Evolutionary conservation across 2,797 vertebrate genomes (phyloP), one percentile per base, ranked within the genome.

Genomic region (Epinephelus coioides): DNA sequence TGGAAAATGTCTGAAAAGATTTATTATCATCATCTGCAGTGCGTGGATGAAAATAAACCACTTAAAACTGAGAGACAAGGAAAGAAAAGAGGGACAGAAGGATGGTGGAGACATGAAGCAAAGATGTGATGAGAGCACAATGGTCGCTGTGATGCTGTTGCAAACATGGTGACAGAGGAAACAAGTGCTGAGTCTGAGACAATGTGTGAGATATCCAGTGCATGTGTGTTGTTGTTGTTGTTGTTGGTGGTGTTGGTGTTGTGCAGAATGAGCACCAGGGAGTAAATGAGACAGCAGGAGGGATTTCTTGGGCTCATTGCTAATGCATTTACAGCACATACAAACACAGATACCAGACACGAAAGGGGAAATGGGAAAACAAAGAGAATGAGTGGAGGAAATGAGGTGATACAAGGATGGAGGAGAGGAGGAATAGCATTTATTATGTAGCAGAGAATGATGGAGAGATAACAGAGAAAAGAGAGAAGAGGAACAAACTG

Each of bases 361-460:
- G 15, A 50, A 47, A 40, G 62, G 65, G 90, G 90, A 91, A 93
- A 90, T 84, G 83, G 82, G 56, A 18, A 67, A 68, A 49, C 47
- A 47, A 25, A 43, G 79, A 62, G 88, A 85, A 89, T 76, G 76
- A 90, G 74, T 0, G 30, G 74, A 88, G 89, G 92, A 93, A 92
- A 92, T 87, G 86, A 91, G 86, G 57, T 34, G 69, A 71, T 64
- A 47, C 12, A 10, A 15, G 67, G 17, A 76, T 18, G 61, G 19
- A 3, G 46, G 27, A 14, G 68, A 38, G 56, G 57, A 15, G 50
- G 78, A 71, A 77, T 38, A 70, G 64, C 9, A 57, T 72, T 91
- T 57, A 78, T 90, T 90, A 78, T 50, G 65, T 49, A 15, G 43
- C 76, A 86, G 87, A 86, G 91, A 89, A 92, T 81, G 83, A 90